Evolutionary conservation across 2,888 invertebrate species (phyloP).

Genomic region (Synergus umbraculus): DNA sequence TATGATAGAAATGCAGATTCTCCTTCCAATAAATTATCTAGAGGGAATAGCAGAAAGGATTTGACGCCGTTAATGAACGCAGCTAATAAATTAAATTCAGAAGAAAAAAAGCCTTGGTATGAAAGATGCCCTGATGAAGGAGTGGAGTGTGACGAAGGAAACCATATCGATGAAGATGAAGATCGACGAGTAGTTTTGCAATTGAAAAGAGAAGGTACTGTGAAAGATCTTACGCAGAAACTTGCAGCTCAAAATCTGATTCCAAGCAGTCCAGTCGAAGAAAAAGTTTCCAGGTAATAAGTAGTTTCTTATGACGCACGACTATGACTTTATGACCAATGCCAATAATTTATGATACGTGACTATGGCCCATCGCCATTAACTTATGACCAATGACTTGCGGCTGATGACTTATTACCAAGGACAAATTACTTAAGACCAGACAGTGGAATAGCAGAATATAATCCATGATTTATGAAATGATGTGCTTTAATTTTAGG

Average conservation of each 20-base stretch:
- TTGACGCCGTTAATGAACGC: slow-evolving; percentile 80
- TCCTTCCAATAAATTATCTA: slow-evolving; percentile 72
- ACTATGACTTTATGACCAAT: no score
- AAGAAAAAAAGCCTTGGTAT: slow-evolving; percentile 79
- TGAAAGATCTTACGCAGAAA: slow-evolving; percentile 92
- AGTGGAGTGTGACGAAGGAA: slow-evolving; percentile 80
- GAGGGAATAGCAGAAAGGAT: slow-evolving; percentile 78
- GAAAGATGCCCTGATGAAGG: slow-evolving; percentile 80
- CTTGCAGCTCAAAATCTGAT: slow-evolving; percentile 85
- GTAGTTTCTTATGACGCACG: background rate
- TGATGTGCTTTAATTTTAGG: slow-evolving; percentile 68
- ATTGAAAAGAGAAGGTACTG: slow-evolving; percentile 89
- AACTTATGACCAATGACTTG: no score
- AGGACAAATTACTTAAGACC: no score
- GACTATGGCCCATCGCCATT: background rate
- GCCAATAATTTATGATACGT: background rate
- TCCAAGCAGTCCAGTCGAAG: slow-evolving; percentile 78
- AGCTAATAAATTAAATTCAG: slow-evolving; percentile 80
- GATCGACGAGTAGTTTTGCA: slow-evolving; percentile 83
- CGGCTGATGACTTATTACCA: no score
- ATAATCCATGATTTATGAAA: background rate
- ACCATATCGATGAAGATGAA: slow-evolving; percentile 79
- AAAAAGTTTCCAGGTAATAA: slow-evolving; percentile 74
- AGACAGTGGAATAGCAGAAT: no score
- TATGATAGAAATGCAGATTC: slow-evolving; percentile 72